Evolutionary conservation across 2,113 vertebrate genomes (phyloP), one percentile per base, ranked within the genome.

Genomic region (Microtus oregoni): DNA sequence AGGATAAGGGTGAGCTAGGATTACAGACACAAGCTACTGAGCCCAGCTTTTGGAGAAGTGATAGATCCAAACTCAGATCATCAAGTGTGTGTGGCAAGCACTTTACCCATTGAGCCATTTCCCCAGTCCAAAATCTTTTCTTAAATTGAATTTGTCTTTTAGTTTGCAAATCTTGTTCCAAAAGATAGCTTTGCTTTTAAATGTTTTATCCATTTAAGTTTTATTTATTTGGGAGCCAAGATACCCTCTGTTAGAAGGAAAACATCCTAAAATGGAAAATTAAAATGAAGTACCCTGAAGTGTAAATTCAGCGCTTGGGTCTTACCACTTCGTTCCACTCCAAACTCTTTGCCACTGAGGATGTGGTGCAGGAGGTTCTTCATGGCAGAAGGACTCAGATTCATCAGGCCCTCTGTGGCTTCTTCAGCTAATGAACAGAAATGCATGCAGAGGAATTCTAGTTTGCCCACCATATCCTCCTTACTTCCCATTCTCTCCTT

Each of bases 311-410:
- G 22, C 55, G 24, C 76, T 83, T 90, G 22, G 85, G 50, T 98
- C 99, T 98, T 94, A 99, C 99, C 98, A 0, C 99, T 99, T 97
- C 96, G 99, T 98, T 99, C 98, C 52, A 99, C 99, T 9, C 99
- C 99, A 70, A 99, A 99, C 98, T 99, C 99, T 96, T 99, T 99
- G 97, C 99, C 99, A 0, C 99, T 99, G 92, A 99, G 99, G 96
- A 99, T 99, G 97, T 99, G 99, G 92, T 99, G 99, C 28, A 99
- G 98, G 8, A 99, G 99, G 55, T 96, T 99, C 98, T 99, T 99
- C 99, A 99, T 98, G 78, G 99, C 99, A 4, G 99, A 99, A 0
- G 99, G 99, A 90, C 99, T 99, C 87, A 99, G 98, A 94, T 99
- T 99, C 99, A 99, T 99, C 96, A 99, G 98, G 78, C 98, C 98